Conservation (phyloP, 2,797 vertebrate genomes). For the Sorex maritimensis region DNA sequence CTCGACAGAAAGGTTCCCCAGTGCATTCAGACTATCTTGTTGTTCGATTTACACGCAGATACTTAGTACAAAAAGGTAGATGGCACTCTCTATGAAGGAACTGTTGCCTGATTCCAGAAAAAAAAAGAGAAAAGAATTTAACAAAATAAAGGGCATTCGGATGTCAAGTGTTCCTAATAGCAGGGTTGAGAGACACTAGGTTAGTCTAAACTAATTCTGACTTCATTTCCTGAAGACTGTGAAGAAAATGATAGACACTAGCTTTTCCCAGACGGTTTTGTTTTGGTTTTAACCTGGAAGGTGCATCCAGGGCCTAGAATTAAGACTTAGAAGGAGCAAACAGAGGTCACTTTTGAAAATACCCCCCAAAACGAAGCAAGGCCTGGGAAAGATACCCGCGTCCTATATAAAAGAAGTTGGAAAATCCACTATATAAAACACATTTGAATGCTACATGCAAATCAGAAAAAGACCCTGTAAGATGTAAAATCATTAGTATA, state of each 20-base stretch:
- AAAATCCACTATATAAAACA: slow-evolving; percentile 52
- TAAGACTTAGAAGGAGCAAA: slow-evolving; percentile 10
- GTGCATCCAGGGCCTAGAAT: not conserved
- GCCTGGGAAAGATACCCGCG: slow-evolving; percentile 20
- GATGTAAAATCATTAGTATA: slow-evolving; percentile 15
- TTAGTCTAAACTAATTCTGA: slow-evolving; percentile 55
- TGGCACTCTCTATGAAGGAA: not conserved
- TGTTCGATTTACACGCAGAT: slow-evolving; percentile 48
- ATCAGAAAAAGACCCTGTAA: slow-evolving; percentile 11
- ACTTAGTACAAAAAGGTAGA: slow-evolving; percentile 30
- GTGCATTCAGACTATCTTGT: slow-evolving; percentile 11
- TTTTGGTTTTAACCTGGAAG: not conserved
- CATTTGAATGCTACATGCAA: slow-evolving; percentile 44
- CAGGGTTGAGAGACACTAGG: not conserved
- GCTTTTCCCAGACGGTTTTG: slow-evolving; percentile 51
- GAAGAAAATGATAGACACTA: slow-evolving; percentile 58
- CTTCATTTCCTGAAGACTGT: slow-evolving; percentile 39
- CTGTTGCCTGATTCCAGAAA: slow-evolving; percentile 11
- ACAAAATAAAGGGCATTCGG: slow-evolving; percentile 37
- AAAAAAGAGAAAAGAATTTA: not conserved
- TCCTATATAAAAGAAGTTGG: not conserved
- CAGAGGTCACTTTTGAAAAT: slow-evolving; percentile 51
- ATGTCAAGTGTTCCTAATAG: slow-evolving; percentile 6
- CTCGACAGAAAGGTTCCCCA: slow-evolving; percentile 7
- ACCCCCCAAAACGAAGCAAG: not conserved